Evolutionary conservation across 2,113 vertebrate species (phyloP), one percentile per base, ranked within the genome.

Genomic region (Chaetorhynchus papuensis): DNA sequence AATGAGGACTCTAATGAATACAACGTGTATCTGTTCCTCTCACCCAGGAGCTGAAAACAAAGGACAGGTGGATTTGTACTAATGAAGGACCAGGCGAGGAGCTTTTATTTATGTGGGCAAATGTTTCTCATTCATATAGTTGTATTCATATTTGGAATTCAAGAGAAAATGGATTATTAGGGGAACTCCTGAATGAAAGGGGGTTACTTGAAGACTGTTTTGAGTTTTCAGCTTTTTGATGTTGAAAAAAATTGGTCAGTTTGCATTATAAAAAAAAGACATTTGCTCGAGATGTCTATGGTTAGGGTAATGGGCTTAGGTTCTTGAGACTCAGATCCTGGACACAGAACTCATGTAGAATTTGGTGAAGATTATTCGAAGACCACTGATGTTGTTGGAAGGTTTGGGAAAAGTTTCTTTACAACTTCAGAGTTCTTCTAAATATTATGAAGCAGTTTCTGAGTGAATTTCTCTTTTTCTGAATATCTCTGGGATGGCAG

Each of bases 1-100:
- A 93, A 97, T 72, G 80, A 96, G 87, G 45, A 39, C 77, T 92
- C 66, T 96, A 92, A 95, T 93, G 82, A 94, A 66, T 53, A 71
- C 82, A 65, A 3, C 66, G 83, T 87, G 9, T 70, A 83, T 61
- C 77, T 87, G 47, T 76, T 89, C 54, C 28, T 92, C 63, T 97
- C 65, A 89, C 33, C 47, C 78, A 87, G 74, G 41, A 92, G 77
- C 65, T 93, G 87, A 65, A 96, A 91, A 81, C 31, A 83, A 85
- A 89, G 76, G 52, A 63, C 37, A 81, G 69, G 77, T 90, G 90
- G 57, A 91, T 77, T 77, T 61, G 27, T 71, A 57, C 54, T 72
- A 84, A 94, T 83, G 84, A 93, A 79, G 41, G 11, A 70, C 13
- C 15, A 49, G 68, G 50, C 0, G 1, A 90, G 14, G 37, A 80